phyloP scores from a whole-genome alignment of 2,797 vertebrate species.

The Valencia hispanica region DNA sequence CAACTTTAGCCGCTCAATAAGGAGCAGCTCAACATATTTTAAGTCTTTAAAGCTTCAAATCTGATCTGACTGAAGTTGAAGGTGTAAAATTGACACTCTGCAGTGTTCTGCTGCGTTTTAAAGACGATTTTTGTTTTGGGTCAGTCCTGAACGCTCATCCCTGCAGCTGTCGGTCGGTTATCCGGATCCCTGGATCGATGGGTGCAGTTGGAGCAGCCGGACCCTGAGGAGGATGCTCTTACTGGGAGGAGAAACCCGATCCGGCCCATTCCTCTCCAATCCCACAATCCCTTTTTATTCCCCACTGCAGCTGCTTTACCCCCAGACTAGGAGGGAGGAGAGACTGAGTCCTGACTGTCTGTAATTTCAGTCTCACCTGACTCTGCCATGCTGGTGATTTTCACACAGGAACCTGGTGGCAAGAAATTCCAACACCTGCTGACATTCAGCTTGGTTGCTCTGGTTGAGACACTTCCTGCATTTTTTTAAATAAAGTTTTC shows the following conservation, averaged over 20 bases:
- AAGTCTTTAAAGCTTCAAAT: background rate
- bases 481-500: background rate
- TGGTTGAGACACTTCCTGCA: too few relatives aligned
- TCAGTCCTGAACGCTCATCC: background rate
- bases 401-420: slow-evolving; percentile 5
- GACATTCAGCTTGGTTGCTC: too few relatives aligned
- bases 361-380: slow-evolving; percentile 59
- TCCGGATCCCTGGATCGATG: slow-evolving; percentile 54
- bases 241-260: slow-evolving; percentile 65
- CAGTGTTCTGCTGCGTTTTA: background rate
- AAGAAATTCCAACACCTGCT: slow-evolving; percentile 20
- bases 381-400: slow-evolving; percentile 47
- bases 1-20: background rate
- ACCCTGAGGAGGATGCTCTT: slow-evolving; percentile 76
- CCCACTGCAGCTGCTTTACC: slow-evolving; percentile 19
- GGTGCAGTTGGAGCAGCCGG: slow-evolving; percentile 35
- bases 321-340: background rate
- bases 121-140: background rate
- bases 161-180: background rate
- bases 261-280: slow-evolving; percentile 36
- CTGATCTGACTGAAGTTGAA: background rate
- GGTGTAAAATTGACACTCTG: background rate
- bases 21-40: background rate
- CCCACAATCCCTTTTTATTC: slow-evolving; percentile 58
- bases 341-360: slow-evolving; percentile 41